Base-by-base conservation (phyloP, 2,113 vertebrate species). In the Orycteropus afer region DNA sequence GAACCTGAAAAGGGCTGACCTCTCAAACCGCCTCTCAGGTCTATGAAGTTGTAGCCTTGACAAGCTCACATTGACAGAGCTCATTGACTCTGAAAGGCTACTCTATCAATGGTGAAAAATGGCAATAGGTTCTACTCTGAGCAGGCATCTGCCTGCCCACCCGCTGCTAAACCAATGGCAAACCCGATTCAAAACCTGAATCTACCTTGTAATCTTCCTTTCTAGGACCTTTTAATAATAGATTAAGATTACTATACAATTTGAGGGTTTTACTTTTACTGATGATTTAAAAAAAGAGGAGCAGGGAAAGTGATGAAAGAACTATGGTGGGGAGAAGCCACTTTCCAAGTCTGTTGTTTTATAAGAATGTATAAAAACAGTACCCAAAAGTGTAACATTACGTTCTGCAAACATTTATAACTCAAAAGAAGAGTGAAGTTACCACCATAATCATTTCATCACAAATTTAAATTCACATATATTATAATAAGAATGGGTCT, bases 1-100 rank as follows among this genome's bases (percentile, higher is more conserved):
- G 96, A 98, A 98, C 98, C 98, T 99, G 99, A 99, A 99, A 99
- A 98, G 98, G 98, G 98, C 98, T 99, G 99, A 99, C 99, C 98
- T 99, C 99, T 98, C 99, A 99, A 99, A 99, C 99, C 99, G 99
- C 99, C 99, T 99, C 98, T 99, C 99, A 98, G 98, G 99, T 99
- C 99, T 99, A 99, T 99, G 99, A 99, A 99, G 99, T 99, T 99
- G 99, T 99, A 99, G 99, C 98, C 98, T 99, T 99, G 99, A 99
- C 99, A 99, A 99, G 98, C 98, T 99, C 99, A 99, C 99, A 99
- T 99, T 99, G 99, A 99, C 99, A 99, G 98, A 98, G 99, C 99
- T 99, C 99, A 99, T 99, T 99, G 99, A 99, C 99, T 99, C 99
- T 99, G 99, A 99, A 99, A 99, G 98, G 99, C 99, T 99, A 99